Conservation (phyloP, 92 coral and sea anemone species). For the Phenganax stokvisi region DNA sequence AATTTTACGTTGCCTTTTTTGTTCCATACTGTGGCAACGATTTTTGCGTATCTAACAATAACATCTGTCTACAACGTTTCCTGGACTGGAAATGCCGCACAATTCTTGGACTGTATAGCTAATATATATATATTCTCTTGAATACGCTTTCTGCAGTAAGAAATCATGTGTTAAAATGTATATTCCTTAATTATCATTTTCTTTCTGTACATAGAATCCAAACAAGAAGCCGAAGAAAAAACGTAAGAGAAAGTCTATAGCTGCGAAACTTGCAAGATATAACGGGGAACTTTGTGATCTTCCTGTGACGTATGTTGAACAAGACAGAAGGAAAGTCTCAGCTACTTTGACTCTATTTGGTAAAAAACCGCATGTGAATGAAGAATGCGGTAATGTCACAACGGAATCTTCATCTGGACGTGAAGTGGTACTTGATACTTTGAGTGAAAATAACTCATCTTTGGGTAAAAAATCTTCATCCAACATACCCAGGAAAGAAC, state of each 20-base stretch:
- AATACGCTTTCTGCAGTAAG: neutral
- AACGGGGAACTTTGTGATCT: slow-evolving; percentile 47
- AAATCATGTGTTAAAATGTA: neutral
- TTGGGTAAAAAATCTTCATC: too few species aligned
- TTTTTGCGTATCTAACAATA: neutral
- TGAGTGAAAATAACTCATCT: too few species aligned
- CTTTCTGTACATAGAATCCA: neutral
- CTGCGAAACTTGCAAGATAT: slow-evolving; percentile 47
- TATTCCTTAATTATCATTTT: slow-evolving; percentile 15
- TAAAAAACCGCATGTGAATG: neutral
- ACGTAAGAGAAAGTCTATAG: slow-evolving; percentile 43
- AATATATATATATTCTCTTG: too few species aligned
- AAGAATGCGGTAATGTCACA: neutral
- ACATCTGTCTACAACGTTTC: too few species aligned
- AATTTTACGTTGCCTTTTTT: neutral
- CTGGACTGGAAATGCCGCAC: too few species aligned
- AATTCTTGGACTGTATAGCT: too few species aligned
- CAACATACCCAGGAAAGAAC: too few species aligned
- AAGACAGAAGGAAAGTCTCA: neutral
- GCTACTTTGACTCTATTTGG: neutral
- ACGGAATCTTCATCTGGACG: neutral
- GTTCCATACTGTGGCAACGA: neutral
- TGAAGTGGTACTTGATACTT: neutral
- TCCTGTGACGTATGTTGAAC: slow-evolving; percentile 37
- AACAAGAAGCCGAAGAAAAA: slow-evolving; percentile 43